Percentiles rank a stretch among this genome's conserved stretches.
Evolutionary conservation across 2,113 vertebrate species (phyloP).

Genomic region (Alethe diademata): DNA sequence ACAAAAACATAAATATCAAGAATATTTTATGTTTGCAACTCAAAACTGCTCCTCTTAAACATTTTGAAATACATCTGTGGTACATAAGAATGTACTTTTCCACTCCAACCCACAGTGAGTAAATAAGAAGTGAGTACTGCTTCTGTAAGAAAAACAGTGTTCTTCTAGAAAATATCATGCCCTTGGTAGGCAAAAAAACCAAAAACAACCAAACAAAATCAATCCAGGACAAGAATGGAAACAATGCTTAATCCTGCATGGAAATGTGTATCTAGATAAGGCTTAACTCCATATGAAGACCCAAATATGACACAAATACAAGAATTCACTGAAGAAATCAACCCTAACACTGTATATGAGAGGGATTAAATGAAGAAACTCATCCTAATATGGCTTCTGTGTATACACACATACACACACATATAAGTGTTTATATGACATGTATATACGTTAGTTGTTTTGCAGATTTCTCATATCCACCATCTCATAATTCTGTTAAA

Average conservation of each 20-base stretch:
- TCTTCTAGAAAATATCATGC: background rate
- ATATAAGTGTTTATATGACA: background rate
- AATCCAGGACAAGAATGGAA: background rate
- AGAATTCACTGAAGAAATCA: background rate
- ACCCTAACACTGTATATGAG: background rate
- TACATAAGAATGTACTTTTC: background rate
- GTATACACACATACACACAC: background rate
- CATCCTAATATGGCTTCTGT: background rate
- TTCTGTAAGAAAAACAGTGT: background rate
- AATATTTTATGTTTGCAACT: background rate
- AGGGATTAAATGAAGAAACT: background rate
- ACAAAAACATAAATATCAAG: background rate
- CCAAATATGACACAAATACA: background rate
- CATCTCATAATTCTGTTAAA: background rate
- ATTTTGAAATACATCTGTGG: background rate
- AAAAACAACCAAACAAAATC: no score
- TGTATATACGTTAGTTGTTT: rapidly evolving
- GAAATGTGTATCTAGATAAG: background rate
- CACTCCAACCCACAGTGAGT: background rate
- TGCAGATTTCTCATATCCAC: background rate
- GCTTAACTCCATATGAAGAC: background rate
- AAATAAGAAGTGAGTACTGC: background rate
- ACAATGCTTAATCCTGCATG: background rate
- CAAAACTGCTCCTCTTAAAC: background rate
- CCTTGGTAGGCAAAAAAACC: background rate